Base-by-base conservation (phyloP, 1,140 invertebrate species). In the Asobara japonica region DNA sequence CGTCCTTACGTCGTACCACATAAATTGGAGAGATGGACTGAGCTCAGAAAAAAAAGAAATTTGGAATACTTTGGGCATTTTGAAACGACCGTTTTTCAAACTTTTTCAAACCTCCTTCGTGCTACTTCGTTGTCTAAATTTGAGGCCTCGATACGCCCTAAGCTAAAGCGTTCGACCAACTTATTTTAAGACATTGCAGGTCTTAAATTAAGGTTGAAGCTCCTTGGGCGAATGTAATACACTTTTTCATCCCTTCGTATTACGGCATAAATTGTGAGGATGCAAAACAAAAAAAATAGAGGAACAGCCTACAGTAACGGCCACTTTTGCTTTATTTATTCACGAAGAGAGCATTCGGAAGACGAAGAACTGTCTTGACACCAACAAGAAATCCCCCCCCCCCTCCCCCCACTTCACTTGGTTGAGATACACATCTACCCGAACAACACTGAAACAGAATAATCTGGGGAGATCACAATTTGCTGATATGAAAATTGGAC, bases 261-360 rank as follows among this genome's bases (percentile, higher is more conserved):
- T 36, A 62, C 20, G 38, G 48, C 22, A 65, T 72, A 72, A 72
- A 72, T 72, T 72, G 64, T 67, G 18, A 22, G 22, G 25, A 56
- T 27, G 22, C 18, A 27, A 25, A 25, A 56, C n/a, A n/a, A n/a
- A n/a, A n/a, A n/a, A n/a, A n/a, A n/a, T n/a, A n/a, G n/a, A 10
- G 20, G 51, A 22, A 10, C n/a, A 20, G 51, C 51, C 48, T 67
- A 72, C 70, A 61, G 68, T 74, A 74, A 74, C 48, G 65, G 64
- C 45, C 64, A 74, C 73, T 71, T 74, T 71, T 41, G 64, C 38
- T 70, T 72, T 74, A 74, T 74, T 74, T 74, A 74, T 74, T 48
- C 56, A 20, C 45, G n/a, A 70, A 56, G 60, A 56, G 51, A 27
- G 51, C 38, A 69, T 66, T 69, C 68, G 67, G 56, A 18, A 69